Evolutionary conservation across 2,888 invertebrate species (phyloP).

Genomic region (Petrolisthes cinctipes): DNA sequence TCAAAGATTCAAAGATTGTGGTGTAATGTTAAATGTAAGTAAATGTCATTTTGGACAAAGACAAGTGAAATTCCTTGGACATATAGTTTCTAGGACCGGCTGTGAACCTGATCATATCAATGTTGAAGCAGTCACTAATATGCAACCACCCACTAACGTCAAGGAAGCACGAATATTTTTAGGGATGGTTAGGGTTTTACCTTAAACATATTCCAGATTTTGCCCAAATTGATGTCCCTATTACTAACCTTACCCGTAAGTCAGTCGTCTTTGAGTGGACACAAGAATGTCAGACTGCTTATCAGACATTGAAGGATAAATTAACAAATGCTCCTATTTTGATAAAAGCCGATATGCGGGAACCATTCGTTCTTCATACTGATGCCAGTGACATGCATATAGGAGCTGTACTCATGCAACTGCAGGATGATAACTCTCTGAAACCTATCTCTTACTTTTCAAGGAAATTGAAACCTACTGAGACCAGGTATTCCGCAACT

Average conservation of each 20-base stretch:
- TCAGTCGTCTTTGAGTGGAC: not conserved
- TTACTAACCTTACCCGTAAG: not conserved
- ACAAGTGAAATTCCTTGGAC: not conserved
- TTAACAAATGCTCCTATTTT: not conserved
- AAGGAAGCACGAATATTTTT: not conserved
- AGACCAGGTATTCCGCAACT: not conserved
- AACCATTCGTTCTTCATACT: no score
- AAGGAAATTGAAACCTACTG: not conserved
- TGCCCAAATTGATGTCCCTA: not conserved
- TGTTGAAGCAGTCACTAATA: not conserved
- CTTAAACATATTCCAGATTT: not conserved
- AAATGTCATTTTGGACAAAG: conserved; percentile 7
- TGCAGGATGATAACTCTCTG: not conserved
- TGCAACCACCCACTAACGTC: not conserved
- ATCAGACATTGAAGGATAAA: not conserved
- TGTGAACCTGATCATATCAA: not conserved
- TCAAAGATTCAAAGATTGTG: not conserved
- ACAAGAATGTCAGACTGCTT: conserved; percentile 1
- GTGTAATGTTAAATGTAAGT: not conserved
- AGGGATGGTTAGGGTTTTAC: conserved; percentile 1
- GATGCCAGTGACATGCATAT: not conserved
- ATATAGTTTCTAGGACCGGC: not conserved
- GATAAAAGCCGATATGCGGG: not conserved
- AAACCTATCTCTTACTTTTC: not conserved
- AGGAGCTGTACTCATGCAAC: not conserved